phyloP scores from a whole-genome alignment of 2,888 invertebrate species.

The Parnassius apollo region DNA sequence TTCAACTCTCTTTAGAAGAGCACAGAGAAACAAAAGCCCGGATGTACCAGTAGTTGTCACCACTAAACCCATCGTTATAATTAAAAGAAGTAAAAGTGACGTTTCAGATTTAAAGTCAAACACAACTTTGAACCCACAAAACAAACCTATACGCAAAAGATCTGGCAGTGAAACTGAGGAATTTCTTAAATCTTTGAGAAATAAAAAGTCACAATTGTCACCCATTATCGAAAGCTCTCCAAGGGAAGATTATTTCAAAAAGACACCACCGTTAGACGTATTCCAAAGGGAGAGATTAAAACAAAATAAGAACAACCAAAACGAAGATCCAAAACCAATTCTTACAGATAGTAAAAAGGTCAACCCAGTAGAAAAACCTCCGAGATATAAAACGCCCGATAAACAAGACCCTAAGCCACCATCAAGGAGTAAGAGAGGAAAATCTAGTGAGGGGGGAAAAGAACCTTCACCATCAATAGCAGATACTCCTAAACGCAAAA shows the following conservation, averaged over 20 bases:
- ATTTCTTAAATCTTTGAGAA: constrained; percentile 74
- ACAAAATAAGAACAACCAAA: constrained; percentile 51
- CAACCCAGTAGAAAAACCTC: constrained; percentile 74
- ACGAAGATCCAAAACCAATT: constrained; percentile 41
- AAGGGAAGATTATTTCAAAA: constrained; percentile 85
- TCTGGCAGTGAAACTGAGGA: constrained; percentile 83
- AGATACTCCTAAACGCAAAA: constrained; percentile 70
- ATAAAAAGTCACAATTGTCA: constrained; percentile 86
- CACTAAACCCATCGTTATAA: constrained; percentile 61
- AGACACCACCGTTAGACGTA: constrained; percentile 64
- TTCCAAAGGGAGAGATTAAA: constrained; percentile 61
- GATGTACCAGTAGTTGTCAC: constrained; percentile 74
- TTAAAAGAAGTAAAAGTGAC: constrained; percentile 84
- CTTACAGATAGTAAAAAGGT: constrained; percentile 62
- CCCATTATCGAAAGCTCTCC: constrained; percentile 90
- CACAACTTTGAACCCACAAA: constrained; percentile 61
- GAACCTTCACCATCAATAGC: constrained; percentile 60
- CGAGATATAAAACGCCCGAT: constrained; percentile 63
- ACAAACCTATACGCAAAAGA: constrained; percentile 78
- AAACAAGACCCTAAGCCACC: constrained; percentile 71
- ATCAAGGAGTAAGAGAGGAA: constrained; percentile 58
- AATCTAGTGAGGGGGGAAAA: constrained; percentile 59
- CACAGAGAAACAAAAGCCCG: constrained; percentile 76
- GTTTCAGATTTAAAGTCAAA: constrained; percentile 83
- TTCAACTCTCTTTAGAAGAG: constrained; percentile 84